Conservation (phyloP, 53 echinoderm and acorn worm genomes). For the Holothuria leucospilota region DNA sequence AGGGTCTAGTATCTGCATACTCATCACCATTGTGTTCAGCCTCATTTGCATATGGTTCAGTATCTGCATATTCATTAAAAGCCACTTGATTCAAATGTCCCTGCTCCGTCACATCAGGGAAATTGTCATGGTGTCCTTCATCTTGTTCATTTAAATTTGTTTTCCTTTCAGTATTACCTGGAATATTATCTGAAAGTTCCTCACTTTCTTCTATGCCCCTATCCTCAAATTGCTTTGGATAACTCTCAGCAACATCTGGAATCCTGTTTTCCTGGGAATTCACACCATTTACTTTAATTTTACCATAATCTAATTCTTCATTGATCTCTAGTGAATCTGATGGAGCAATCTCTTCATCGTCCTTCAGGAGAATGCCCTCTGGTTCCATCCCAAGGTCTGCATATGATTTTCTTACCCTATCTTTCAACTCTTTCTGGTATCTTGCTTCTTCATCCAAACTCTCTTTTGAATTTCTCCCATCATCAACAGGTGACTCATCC, state of each 20-base stretch:
- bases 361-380: conserved; percentile 74
- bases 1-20: conserved; percentile 27
- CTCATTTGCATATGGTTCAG: conserved; percentile 13
- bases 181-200: not conserved
- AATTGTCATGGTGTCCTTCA: no score
- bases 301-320: conserved; percentile 53
- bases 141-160: no score
- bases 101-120: no score
- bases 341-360: conserved; percentile 48
- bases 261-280: not conserved
- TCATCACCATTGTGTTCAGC: conserved; percentile 1
- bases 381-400: conserved; percentile 90
- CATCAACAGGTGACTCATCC: conserved; percentile 81
- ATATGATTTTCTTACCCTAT: conserved; percentile 81
- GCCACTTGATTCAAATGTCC: not conserved
- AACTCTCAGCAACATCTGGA: not conserved
- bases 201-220: not conserved
- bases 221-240: not conserved
- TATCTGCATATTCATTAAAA: conserved; percentile 20
- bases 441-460: conserved; percentile 69
- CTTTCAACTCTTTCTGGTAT: conserved; percentile 88
- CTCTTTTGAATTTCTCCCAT: conserved; percentile 46
- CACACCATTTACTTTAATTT: not conserved
- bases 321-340: conserved; percentile 52
- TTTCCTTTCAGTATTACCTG: no score